Evolutionary conservation across 2,113 vertebrate species (phyloP).

Genomic region (Dendrocopos noguchii): DNA sequence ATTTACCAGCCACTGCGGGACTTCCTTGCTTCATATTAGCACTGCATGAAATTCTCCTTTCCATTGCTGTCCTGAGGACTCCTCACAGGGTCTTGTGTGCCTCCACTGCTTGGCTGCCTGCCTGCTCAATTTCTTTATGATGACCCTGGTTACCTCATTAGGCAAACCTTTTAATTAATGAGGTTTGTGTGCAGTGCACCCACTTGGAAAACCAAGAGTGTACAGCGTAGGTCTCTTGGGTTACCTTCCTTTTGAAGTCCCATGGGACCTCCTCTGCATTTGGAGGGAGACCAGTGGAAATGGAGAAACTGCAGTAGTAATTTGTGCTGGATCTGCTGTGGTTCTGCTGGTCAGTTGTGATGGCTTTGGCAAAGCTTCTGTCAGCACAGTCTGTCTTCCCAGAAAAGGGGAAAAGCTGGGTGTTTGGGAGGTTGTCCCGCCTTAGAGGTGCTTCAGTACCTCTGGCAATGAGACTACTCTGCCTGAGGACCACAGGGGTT

Average conservation of each 20-base stretch:
- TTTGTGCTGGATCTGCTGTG: background rate
- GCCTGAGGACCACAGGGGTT: background rate
- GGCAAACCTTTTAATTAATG: background rate
- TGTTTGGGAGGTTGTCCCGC: background rate
- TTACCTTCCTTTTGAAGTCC: background rate
- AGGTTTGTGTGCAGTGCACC: background rate
- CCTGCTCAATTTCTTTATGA: background rate
- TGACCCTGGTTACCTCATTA: background rate
- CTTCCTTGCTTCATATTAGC: background rate
- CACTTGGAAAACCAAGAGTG: background rate
- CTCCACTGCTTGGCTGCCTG: background rate
- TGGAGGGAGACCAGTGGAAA: background rate
- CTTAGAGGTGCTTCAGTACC: background rate
- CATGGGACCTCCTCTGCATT: background rate
- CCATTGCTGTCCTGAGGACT: background rate
- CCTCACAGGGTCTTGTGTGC: background rate
- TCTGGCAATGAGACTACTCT: background rate
- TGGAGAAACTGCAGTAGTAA: background rate
- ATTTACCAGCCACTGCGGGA: background rate
- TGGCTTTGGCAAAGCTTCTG: background rate
- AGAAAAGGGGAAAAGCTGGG: background rate
- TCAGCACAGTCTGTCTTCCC: background rate
- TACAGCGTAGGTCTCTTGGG: background rate
- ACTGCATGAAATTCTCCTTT: background rate
- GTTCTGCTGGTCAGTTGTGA: fast-evolving